A percentile compares a stretch with the other conserved stretches of the same genome.
Evolutionary conservation across 1,140 invertebrate genomes (phyloP).

Genomic region (Macrobrachium nipponense): DNA sequence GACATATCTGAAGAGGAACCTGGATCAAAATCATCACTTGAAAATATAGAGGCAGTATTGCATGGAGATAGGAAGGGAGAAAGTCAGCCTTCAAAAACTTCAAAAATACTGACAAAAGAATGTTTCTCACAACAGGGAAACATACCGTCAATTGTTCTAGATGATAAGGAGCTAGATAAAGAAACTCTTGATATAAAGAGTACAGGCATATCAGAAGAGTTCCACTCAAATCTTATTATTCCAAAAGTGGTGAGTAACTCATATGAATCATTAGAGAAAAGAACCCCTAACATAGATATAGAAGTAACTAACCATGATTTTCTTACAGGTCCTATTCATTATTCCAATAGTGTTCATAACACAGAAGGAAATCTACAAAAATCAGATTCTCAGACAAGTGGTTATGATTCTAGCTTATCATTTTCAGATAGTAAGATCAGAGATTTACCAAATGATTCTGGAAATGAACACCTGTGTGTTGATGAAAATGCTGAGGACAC

Average conservation of each 20-base stretch:
- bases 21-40: not conserved
- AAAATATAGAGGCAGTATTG: not conserved
- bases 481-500: not conserved
- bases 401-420: constrained; percentile 46
- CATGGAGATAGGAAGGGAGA: not conserved
- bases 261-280: constrained; percentile 1
- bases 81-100: not conserved
- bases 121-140: not conserved
- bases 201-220: not conserved
- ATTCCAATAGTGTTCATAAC: not conserved
- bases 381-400: constrained; percentile 52
- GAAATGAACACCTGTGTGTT: not conserved
- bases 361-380: constrained; percentile 37
- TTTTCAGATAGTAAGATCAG: constrained; percentile 32
- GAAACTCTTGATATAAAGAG: not conserved
- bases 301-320: constrained; percentile 20
- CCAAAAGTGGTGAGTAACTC: constrained; percentile 17
- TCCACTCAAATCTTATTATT: not conserved
- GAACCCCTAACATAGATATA: constrained; percentile 32
- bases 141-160: not conserved
- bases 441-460: not conserved
- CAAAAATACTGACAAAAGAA: not conserved
- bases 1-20: constrained; percentile 42
- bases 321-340: constrained; percentile 18
- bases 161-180: not conserved